Evolutionary conservation across 2,888 invertebrate species (phyloP).

Genomic region (Napeogenes sylphis): DNA sequence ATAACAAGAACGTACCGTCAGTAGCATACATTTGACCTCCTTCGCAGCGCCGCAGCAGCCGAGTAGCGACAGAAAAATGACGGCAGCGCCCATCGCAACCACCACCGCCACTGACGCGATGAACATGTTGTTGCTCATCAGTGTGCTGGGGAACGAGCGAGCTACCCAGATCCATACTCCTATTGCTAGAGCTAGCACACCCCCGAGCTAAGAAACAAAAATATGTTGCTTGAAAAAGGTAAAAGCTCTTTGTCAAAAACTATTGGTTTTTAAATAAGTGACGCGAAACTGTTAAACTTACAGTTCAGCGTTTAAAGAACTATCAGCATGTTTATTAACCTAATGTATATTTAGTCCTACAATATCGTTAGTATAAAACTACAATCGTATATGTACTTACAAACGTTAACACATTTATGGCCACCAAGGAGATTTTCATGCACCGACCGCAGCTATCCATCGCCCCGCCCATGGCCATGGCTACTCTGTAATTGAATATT

Average conservation of each 20-base stretch:
- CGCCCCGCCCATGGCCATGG: conserved; percentile 86
- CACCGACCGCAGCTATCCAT: conserved; percentile 94
- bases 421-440: conserved; percentile 91
- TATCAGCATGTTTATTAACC: too few relatives aligned
- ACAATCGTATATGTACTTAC: conserved; percentile 78
- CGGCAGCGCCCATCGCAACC: conserved; percentile 87
- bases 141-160: conserved; percentile 88
- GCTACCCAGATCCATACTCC: conserved; percentile 92
- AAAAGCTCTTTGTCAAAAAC: neutral
- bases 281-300: too few relatives aligned
- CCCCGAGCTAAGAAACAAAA: conserved; percentile 81
- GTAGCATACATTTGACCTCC: conserved; percentile 95
- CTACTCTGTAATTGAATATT: conserved; percentile 41
- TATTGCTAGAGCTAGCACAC: conserved; percentile 84
- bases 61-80: conserved; percentile 90
- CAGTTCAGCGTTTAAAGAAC: too few relatives aligned
- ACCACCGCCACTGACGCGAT: conserved; percentile 91
- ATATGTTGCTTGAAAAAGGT: neutral
- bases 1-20: conserved; percentile 80
- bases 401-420: conserved; percentile 89
- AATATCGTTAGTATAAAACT: too few relatives aligned
- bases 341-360: too few relatives aligned
- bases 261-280: too few relatives aligned
- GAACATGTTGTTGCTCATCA: conserved; percentile 92
- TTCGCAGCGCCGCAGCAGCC: conserved; percentile 96